These are phyloP conservation scores for Eriosoma lanigerum DNA, from an alignment of 1,140 invertebrate genomes.

Conservation along the genomic window DNA sequence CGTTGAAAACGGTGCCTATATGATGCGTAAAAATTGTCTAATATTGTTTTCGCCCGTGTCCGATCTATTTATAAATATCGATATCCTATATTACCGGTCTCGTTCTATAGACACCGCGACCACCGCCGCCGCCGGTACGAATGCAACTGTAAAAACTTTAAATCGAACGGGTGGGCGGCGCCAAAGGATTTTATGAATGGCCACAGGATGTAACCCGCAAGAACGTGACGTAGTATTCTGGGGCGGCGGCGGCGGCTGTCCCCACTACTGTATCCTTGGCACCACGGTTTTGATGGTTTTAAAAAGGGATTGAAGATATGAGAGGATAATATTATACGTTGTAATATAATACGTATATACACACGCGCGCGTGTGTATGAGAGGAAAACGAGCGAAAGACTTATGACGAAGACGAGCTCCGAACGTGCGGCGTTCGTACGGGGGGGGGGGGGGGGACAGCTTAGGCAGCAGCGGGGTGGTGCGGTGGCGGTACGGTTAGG, in stretches of 20 bases:
- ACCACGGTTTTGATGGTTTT: too few species aligned
- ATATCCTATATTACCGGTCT: too few species aligned
- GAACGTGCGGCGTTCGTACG: too few species aligned
- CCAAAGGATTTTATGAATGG: not conserved
- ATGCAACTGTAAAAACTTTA: not conserved
- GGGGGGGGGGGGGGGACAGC: too few species aligned
- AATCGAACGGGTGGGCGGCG: not conserved
- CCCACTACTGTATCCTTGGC: too few species aligned
- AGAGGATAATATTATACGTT: not conserved
- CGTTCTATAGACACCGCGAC: not conserved
- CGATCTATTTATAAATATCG: too few species aligned
- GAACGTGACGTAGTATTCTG: not conserved
- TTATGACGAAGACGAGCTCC: not conserved
- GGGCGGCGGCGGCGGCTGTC: not conserved
- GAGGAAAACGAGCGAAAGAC: conserved; percentile 39
- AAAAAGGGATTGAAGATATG: too few species aligned
- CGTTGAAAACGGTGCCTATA: too few species aligned
- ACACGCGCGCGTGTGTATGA: not conserved
- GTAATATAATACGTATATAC: not conserved
- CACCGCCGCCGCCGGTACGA: not conserved
- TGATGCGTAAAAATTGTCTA: too few species aligned
- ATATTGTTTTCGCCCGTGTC: too few species aligned
- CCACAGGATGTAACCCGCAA: not conserved
- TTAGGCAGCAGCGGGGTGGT: too few species aligned
- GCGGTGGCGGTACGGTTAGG: too few species aligned